Percentiles rank a stretch among this genome's conserved stretches.
Conservation (phyloP, 2,797 vertebrate genomes). For the Coccyzus lansbergi region DNA sequence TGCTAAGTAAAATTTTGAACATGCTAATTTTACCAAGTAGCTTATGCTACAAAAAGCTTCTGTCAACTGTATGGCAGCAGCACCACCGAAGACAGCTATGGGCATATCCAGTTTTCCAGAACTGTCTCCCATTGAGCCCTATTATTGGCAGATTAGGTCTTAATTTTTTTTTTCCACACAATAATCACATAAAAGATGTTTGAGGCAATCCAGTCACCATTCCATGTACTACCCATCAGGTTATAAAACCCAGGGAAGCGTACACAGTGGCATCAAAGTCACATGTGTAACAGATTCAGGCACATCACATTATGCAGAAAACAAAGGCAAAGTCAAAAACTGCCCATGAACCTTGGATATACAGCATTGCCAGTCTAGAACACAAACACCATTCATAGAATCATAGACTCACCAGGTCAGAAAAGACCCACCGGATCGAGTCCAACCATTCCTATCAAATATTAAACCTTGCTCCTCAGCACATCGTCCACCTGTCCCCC, state of each 20-base stretch:
- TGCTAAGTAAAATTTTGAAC: neutral
- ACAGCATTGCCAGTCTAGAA: neutral
- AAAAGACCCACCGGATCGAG: too few relatives aligned
- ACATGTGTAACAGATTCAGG: neutral
- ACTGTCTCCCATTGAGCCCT: rapidly evolving
- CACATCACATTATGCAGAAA: neutral
- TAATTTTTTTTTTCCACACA: neutral
- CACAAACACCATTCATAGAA: neutral
- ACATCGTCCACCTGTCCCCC: too few relatives aligned
- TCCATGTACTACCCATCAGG: neutral
- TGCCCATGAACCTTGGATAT: neutral
- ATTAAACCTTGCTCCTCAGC: too few relatives aligned
- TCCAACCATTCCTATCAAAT: too few relatives aligned
- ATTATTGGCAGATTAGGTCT: neutral
- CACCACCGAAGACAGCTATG: rapidly evolving
- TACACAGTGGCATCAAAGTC: neutral
- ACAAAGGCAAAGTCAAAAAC: neutral
- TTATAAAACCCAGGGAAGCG: neutral
- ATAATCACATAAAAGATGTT: neutral
- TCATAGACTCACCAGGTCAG: too few relatives aligned
- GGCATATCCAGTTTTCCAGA: neutral
- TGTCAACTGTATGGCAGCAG: neutral
- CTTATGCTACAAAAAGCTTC: neutral
- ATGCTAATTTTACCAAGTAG: neutral
- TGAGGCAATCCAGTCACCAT: neutral